Evolutionary conservation across 1,140 invertebrate species (phyloP).

Genomic region (Thaumatotibia leucotreta): DNA sequence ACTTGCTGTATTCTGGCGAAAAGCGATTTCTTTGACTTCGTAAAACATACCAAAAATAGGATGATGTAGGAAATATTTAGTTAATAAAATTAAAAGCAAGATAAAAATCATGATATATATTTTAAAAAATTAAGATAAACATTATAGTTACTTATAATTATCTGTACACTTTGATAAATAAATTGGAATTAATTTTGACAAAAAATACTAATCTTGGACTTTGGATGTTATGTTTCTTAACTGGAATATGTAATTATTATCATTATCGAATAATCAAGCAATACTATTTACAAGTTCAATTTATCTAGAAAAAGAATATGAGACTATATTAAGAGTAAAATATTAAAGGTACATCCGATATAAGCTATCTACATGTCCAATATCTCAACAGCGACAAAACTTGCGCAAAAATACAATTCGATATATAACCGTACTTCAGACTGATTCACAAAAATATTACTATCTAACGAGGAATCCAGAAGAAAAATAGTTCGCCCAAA

Average conservation of each 20-base stretch:
- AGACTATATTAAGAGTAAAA: slow-evolving; percentile 29
- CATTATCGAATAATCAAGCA: slow-evolving; percentile 23
- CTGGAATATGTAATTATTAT: slow-evolving; percentile 23
- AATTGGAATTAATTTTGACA: slow-evolving; percentile 49
- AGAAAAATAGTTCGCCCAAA: background rate
- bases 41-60: too few species aligned
- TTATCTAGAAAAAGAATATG: slow-evolving; percentile 21
- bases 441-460: background rate
- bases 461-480: background rate
- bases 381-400: slow-evolving; percentile 12
- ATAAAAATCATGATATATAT: slow-evolving; percentile 66
- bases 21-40: too few species aligned
- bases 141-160: slow-evolving; percentile 67
- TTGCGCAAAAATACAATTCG: background rate
- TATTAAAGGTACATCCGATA: slow-evolving; percentile 30
- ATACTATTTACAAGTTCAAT: slow-evolving; percentile 41
- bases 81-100: slow-evolving; percentile 44
- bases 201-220: slow-evolving; percentile 50
- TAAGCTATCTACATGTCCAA: slow-evolving; percentile 25
- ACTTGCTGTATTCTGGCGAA: too few species aligned
- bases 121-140: slow-evolving; percentile 69
- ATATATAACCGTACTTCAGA: background rate
- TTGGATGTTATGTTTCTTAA: slow-evolving; percentile 38
- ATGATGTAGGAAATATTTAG: too few species aligned
- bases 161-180: slow-evolving; percentile 68